These are phyloP conservation scores for Platyscelio sp. DNA, from an alignment of 2,888 invertebrate genomes.

Conservation along the genomic window DNA sequence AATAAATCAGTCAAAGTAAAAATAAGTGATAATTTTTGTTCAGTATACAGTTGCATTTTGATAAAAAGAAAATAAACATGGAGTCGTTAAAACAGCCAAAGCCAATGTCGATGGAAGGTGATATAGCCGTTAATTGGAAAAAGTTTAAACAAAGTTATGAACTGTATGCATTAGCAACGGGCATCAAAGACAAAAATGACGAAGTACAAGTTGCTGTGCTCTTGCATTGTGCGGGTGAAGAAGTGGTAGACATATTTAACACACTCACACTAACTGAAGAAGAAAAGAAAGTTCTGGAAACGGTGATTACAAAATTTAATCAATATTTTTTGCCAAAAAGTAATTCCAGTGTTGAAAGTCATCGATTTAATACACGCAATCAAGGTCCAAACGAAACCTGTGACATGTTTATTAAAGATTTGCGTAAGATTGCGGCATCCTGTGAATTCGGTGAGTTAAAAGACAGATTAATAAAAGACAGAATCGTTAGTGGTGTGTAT, in stretches of 20 bases:
- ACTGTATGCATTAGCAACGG: background rate
- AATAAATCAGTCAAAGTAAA: too few relatives aligned
- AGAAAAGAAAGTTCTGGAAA: constrained; percentile 45
- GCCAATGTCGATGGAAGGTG: constrained; percentile 63
- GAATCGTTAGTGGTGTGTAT: constrained; percentile 50
- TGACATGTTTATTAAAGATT: constrained; percentile 67
- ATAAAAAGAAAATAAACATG: background rate
- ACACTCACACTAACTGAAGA: constrained; percentile 61
- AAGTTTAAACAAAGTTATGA: constrained; percentile 35
- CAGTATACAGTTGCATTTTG: too few relatives aligned
- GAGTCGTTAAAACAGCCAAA: constrained; percentile 30
- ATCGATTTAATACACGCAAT: constrained; percentile 67
- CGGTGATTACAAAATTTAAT: constrained; percentile 68
- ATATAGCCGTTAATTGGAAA: constrained; percentile 61
- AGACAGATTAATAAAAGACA: constrained; percentile 55
- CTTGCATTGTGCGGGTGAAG: constrained; percentile 71
- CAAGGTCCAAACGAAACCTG: constrained; percentile 67
- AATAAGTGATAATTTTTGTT: too few relatives aligned
- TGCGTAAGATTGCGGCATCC: constrained; percentile 67
- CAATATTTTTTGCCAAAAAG: constrained; percentile 56
- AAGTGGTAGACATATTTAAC: constrained; percentile 69
- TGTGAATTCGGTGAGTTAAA: constrained; percentile 70
- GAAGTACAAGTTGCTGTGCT: constrained; percentile 72
- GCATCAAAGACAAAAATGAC: constrained; percentile 40
- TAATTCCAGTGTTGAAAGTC: constrained; percentile 68